Percentiles rank a stretch among this genome's conserved stretches.
Evolutionary conservation across 2,888 invertebrate species (phyloP).

Genomic region (Lingula anatina): DNA sequence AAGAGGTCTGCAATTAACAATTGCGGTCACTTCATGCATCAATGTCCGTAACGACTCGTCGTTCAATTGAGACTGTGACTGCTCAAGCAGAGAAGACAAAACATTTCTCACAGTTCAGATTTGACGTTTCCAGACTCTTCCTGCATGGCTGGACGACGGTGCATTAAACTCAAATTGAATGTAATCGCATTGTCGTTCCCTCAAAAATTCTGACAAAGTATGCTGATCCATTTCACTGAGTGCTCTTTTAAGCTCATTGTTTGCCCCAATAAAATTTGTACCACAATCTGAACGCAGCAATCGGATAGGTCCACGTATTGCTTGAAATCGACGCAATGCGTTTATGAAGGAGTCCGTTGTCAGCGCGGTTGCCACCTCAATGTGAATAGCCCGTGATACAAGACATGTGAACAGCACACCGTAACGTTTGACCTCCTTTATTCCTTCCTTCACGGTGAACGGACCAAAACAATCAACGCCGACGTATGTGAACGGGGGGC

Average conservation of each 20-base stretch:
- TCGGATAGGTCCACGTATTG: neutral
- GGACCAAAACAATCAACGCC: conserved; percentile 3
- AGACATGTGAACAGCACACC: conserved; percentile 2
- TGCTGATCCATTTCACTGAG: neutral
- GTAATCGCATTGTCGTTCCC: neutral
- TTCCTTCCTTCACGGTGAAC: neutral
- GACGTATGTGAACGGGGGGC: neutral
- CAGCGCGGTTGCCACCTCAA: neutral
- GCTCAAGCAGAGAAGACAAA: neutral
- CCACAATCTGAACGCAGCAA: neutral
- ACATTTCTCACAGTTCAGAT: neutral
- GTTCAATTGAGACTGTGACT: neutral
- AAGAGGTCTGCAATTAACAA: conserved; percentile 11
- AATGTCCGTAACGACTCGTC: neutral
- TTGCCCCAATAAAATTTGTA: neutral
- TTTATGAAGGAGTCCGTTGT: neutral
- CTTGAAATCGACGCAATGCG: neutral
- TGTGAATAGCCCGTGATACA: neutral
- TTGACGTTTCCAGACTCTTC: neutral
- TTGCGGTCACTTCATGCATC: conserved; percentile 9
- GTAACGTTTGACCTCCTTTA: neutral
- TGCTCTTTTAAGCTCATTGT: neutral
- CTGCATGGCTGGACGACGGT: neutral
- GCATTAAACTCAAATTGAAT: neutral
- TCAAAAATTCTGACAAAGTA: neutral